Conservation (phyloP, 2,888 invertebrate genomes). For the Phrixothrix hirtus region DNA sequence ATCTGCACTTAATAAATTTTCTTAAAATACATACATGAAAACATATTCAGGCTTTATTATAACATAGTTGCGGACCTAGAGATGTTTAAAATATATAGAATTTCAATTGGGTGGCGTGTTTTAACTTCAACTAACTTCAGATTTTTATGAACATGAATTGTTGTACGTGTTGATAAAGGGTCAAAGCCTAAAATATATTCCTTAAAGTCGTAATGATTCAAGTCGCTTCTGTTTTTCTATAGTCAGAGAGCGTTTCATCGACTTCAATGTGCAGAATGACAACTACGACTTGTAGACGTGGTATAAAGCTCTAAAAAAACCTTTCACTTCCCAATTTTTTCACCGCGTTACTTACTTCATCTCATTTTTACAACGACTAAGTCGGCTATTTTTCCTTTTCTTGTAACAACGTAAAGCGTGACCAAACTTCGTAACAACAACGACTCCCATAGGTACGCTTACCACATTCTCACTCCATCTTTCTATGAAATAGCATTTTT, state of each 20-base stretch:
- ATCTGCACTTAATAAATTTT: no score
- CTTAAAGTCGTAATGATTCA: slow-evolving; percentile 40
- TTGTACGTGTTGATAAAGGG: slow-evolving; percentile 39
- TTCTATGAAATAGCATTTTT: slow-evolving; percentile 46
- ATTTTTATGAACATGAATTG: slow-evolving; percentile 37
- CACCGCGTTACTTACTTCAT: slow-evolving; percentile 39
- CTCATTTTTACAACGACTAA: slow-evolving; percentile 33
- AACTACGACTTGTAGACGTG: slow-evolving; percentile 40
- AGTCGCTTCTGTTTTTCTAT: slow-evolving; percentile 41
- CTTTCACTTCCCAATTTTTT: slow-evolving; percentile 45
- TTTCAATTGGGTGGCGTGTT: slow-evolving; percentile 8
- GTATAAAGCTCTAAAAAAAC: slow-evolving; percentile 40
- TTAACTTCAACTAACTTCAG: slow-evolving; percentile 13
- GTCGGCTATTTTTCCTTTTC: slow-evolving; percentile 36
- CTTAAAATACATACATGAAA: no score
- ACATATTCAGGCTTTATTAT: no score
- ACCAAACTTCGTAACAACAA: slow-evolving; percentile 32
- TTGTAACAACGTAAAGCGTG: slow-evolving; percentile 16
- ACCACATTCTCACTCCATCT: slow-evolving; percentile 41
- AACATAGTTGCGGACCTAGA: no score
- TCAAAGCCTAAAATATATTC: slow-evolving; percentile 43
- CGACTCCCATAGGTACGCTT: slow-evolving; percentile 43
- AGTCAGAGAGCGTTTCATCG: slow-evolving; percentile 53
- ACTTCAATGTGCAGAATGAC: slow-evolving; percentile 51
- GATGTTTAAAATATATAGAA: slow-evolving; percentile 1